phyloP scores from a whole-genome alignment of 2,888 invertebrate species.

The Dicycla oo region DNA sequence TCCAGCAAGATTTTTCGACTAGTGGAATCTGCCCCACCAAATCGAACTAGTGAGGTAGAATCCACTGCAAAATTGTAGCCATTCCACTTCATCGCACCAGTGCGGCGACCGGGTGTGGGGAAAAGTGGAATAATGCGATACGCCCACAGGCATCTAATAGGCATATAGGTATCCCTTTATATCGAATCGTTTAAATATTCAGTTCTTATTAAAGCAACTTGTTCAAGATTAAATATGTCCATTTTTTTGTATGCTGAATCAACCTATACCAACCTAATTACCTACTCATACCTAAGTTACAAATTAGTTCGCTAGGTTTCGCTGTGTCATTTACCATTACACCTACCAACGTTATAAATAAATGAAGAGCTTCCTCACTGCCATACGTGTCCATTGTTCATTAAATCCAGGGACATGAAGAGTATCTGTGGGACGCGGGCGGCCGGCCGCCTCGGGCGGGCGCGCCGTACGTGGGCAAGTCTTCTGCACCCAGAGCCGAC shows the following conservation, averaged over 20 bases:
- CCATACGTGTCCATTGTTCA: conserved; percentile 13
- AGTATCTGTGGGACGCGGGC: conserved; percentile 18
- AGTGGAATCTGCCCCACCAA: no score
- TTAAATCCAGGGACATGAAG: conserved; percentile 48
- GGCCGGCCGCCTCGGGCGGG: conserved; percentile 52
- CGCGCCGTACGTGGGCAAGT: conserved; percentile 77
- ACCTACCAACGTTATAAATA: not conserved
- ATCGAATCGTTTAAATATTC: not conserved
- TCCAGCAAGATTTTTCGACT: no score
- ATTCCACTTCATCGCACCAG: no score
- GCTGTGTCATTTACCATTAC: not conserved
- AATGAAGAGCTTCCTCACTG: conserved; percentile 3
- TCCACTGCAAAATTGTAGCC: no score
- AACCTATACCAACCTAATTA: no score
- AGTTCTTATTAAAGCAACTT: not conserved
- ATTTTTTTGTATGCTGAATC: not conserved
- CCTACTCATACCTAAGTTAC: not conserved
- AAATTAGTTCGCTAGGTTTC: not conserved
- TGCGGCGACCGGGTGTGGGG: no score
- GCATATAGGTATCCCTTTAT: not conserved
- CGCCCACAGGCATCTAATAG: not conserved
- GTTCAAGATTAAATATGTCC: not conserved
- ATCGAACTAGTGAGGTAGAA: no score
- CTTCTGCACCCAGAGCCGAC: conserved; percentile 70
- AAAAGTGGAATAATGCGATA: not conserved